phyloP scores from a whole-genome alignment of 1,140 invertebrate genomes.

The Brachionus paranguensis region DNA sequence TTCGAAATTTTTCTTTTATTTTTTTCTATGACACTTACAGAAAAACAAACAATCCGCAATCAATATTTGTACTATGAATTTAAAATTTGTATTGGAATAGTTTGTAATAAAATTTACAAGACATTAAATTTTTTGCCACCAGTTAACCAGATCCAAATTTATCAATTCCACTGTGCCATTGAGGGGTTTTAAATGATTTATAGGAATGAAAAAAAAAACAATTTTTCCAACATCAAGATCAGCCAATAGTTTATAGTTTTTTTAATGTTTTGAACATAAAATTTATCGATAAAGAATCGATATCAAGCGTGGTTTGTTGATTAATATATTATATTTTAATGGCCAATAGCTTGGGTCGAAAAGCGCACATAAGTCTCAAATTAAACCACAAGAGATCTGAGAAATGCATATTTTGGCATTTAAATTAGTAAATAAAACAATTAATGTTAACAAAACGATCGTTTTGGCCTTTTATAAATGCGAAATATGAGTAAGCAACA shows the following conservation, averaged over 20 bases:
- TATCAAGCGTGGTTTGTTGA: neutral
- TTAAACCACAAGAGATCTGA: neutral
- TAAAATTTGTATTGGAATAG: too few relatives aligned
- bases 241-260: neutral
- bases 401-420: constrained; percentile 28
- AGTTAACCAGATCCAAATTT: too few relatives aligned
- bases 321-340: neutral
- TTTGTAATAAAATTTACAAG: too few relatives aligned
- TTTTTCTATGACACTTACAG: too few relatives aligned
- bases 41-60: too few relatives aligned
- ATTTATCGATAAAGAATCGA: neutral
- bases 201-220: neutral
- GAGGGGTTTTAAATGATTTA: neutral
- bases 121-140: too few relatives aligned
- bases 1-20: too few relatives aligned
- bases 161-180: too few relatives aligned
- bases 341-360: neutral
- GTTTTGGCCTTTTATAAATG: neutral
- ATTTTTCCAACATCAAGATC: neutral
- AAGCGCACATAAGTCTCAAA: constrained; percentile 23
- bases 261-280: neutral
- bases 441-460: neutral
- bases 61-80: too few relatives aligned
- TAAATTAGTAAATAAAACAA: neutral
- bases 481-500: neutral